phyloP scores from a whole-genome alignment of 2,888 invertebrate genomes.

The Endomychus coccineus region DNA sequence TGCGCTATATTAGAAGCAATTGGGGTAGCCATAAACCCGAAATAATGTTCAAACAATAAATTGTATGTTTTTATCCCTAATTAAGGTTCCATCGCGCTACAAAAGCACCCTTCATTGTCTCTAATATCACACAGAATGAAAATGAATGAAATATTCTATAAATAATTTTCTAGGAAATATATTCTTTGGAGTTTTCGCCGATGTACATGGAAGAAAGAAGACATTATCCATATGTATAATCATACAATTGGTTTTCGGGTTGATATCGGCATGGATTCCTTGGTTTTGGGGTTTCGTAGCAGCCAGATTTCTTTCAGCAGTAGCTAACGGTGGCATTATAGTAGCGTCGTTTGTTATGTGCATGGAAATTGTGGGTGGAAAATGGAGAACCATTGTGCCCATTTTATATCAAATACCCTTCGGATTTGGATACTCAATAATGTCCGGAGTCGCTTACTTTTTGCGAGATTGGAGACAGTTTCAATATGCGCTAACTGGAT shows the following conservation, averaged over 20 bases:
- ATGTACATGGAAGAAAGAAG: slow-evolving; percentile 54
- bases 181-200: slow-evolving; percentile 53
- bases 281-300: slow-evolving; percentile 49
- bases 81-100: too few relatives aligned
- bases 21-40: too few relatives aligned
- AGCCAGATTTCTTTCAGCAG: slow-evolving; percentile 50
- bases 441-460: slow-evolving; percentile 52
- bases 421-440: slow-evolving; percentile 51
- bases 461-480: slow-evolving; percentile 56
- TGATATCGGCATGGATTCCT: slow-evolving; percentile 48
- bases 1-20: too few relatives aligned
- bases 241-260: slow-evolving; percentile 49
- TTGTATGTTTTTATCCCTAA: too few relatives aligned
- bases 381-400: slow-evolving; percentile 54
- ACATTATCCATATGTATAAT: slow-evolving; percentile 51
- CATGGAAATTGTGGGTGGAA: slow-evolving; percentile 56
- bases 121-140: too few relatives aligned
- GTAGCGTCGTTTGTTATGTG: slow-evolving; percentile 61
- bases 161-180: slow-evolving; percentile 50
- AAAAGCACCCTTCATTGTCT: too few relatives aligned
- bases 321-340: slow-evolving; percentile 56
- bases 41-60: too few relatives aligned
- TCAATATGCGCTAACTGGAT: slow-evolving; percentile 48
- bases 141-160: too few relatives aligned
- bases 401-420: slow-evolving; percentile 58